Percentiles rank a stretch among this genome's conserved stretches.
These are phyloP conservation scores for Enhydra lutris DNA, from an alignment of 2,113 vertebrate genomes.

Conservation along the genomic window DNA sequence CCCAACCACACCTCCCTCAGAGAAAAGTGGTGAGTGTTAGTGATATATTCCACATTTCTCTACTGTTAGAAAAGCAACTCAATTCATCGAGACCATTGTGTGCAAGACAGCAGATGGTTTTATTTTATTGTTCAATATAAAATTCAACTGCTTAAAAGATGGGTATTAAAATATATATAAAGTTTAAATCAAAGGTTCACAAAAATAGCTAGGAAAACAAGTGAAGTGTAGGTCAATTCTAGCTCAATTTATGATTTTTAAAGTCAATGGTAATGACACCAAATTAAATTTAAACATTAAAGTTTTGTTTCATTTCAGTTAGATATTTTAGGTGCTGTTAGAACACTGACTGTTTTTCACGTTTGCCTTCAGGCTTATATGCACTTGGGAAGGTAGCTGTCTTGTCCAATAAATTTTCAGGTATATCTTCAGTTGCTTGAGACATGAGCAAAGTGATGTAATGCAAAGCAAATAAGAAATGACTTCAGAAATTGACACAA, in stretches of 20 bases:
- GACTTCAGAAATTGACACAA: slow-evolving; percentile 67
- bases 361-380: slow-evolving; percentile 53
- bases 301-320: background rate
- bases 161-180: background rate
- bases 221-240: slow-evolving; percentile 75
- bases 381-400: slow-evolving; percentile 43
- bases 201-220: slow-evolving; percentile 76
- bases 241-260: slow-evolving; percentile 68
- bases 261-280: slow-evolving; percentile 53
- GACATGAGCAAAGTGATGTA: slow-evolving; percentile 63
- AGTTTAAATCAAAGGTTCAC: slow-evolving; percentile 80
- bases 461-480: slow-evolving; percentile 63
- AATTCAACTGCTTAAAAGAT: background rate
- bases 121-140: background rate
- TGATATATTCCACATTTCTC: background rate
- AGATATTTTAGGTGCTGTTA: slow-evolving; percentile 32
- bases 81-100: background rate
- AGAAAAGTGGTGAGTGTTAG: background rate
- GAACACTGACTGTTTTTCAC: slow-evolving; percentile 23
- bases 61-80: background rate
- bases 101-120: background rate
- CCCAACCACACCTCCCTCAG: background rate
- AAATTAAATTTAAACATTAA: slow-evolving; percentile 14
- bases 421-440: slow-evolving; percentile 54
- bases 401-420: slow-evolving; percentile 64